A percentile compares a stretch with the other conserved stretches of the same genome.
These are phyloP conservation scores for Spinibarbus caldwelli DNA, from an alignment of 2,797 vertebrate genomes.

Conservation along the genomic window DNA sequence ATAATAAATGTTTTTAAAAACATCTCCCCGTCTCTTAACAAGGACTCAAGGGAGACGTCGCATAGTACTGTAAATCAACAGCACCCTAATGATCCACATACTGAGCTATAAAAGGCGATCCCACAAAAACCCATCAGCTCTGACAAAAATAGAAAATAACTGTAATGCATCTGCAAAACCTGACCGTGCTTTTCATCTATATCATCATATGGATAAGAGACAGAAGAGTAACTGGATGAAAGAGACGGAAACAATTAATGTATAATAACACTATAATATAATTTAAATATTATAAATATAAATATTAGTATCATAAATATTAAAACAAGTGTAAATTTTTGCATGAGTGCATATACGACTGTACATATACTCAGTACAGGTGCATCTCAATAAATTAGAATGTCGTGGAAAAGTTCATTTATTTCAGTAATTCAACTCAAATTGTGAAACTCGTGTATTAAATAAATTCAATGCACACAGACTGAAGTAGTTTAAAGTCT, in stretches of 20 bases:
- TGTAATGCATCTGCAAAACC: not conserved
- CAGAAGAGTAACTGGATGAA: not conserved
- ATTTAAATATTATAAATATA: not conserved
- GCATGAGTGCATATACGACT: not conserved
- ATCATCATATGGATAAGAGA: not conserved
- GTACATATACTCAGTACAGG: too few species aligned
- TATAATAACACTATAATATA: not conserved
- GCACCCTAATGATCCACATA: conserved; percentile 13
- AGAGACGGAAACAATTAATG: not conserved
- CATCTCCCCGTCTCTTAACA: conserved; percentile 27
- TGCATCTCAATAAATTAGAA: too few species aligned
- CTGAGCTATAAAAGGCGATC: not conserved
- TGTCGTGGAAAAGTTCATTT: too few species aligned
- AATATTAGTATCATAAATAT: not conserved
- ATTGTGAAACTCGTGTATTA: too few species aligned
- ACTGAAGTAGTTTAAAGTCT: too few species aligned
- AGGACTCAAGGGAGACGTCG: conserved; percentile 14
- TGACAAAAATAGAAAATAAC: not conserved
- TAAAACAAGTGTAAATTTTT: not conserved
- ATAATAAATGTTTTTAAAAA: conserved; percentile 37
- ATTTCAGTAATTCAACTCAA: too few species aligned
- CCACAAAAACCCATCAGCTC: not conserved
- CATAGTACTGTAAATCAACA: conserved; percentile 4
- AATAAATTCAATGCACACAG: too few species aligned
- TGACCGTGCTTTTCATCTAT: not conserved